Base-by-base conservation (phyloP, 2,888 invertebrate species). In the Carabus problematicus region DNA sequence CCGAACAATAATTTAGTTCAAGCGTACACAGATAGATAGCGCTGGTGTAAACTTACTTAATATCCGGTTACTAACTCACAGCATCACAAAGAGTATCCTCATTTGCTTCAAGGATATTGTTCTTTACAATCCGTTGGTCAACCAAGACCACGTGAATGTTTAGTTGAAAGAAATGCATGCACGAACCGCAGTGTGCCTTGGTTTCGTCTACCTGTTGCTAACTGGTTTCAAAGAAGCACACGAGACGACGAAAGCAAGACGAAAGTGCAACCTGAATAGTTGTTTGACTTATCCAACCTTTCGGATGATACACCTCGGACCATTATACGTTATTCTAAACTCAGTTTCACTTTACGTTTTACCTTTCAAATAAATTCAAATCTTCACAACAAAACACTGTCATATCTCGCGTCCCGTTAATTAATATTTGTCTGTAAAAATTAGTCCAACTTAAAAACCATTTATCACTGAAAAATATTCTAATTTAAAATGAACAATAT, bases 211-310 rank as follows among this genome's bases (percentile, higher is more conserved):
- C 52, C 52, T 52, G 52, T 14, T 52, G 19, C 14, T 12, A 52
- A 52, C 52, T 52, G 52, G 52, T 52, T 52, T 52, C 52, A 14
- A 52, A 49, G 49, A 49, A 49, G 49, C 18, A 12, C 12, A n/a
- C n/a, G 29, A 29, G 3, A 29, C 29, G 29, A 29, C 29, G 29
- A 52, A 52, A 52, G 52, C 16, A 16, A 49, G 49, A 49, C 18
- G 49, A 52, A 52, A 52, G 52, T 52, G 52, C 52, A 52, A 52
- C 52, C 52, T 52, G 52, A 52, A 52, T 52, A 52, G 52, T 52
- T 52, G 52, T 52, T 52, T 19, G 16, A 19, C 52, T 52, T 52
- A 52, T 18, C 14, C 52, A 52, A 52, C n/a, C 19, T 52, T 18
- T 19, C 52, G 6, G 29, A 29, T 29, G 29, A 29, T 29, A 29